Evolutionary conservation across 2,797 vertebrate species (phyloP).

Genomic region (Gallinago nigripennis): DNA sequence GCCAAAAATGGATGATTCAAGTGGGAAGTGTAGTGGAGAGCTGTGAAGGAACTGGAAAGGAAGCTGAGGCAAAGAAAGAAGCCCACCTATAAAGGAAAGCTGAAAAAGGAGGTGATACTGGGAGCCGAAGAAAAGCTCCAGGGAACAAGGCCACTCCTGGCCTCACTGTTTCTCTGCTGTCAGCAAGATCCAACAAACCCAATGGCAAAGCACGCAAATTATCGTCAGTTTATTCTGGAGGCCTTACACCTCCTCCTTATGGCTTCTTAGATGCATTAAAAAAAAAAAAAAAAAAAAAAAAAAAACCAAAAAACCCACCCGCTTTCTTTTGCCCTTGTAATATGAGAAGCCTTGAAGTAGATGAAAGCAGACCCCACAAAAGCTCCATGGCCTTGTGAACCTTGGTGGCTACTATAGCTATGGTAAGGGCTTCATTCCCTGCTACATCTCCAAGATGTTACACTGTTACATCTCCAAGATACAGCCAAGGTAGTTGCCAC

Average conservation of each 20-base stretch:
- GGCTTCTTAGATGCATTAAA: neutral
- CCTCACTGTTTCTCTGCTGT: neutral
- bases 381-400: neutral
- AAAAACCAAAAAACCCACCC: too few species aligned
- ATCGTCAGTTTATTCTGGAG: neutral
- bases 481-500: accelerated
- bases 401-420: neutral
- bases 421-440: neutral
- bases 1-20: neutral
- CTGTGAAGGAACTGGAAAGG: neutral
- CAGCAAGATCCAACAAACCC: neutral
- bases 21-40: neutral
- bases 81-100: neutral
- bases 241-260: neutral
- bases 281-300: neutral
- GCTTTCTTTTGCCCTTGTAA: neutral
- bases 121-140: neutral
- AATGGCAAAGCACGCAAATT: neutral
- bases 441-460: neutral
- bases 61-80: neutral
- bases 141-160: neutral
- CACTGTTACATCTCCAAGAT: neutral
- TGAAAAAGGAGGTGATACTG: neutral
- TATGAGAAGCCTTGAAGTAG: neutral
- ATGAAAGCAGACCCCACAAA: neutral